Percentiles rank a stretch among this genome's conserved stretches.
phyloP scores from a whole-genome alignment of 30 jellyfish, hydroid and myxozoan species.

The Aurelia sp. region DNA sequence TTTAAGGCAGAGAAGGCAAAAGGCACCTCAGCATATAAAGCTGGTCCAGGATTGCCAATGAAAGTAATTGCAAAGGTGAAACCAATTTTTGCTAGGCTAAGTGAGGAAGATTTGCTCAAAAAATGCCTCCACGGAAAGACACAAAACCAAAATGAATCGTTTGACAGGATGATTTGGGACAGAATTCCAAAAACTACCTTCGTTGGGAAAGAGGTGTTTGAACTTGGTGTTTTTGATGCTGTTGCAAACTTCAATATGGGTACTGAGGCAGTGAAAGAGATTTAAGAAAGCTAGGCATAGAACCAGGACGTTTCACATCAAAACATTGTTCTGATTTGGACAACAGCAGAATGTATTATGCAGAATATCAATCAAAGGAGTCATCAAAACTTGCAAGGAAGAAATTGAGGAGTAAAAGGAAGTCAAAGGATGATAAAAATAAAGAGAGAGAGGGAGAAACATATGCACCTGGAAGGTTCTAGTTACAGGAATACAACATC shows the following conservation, averaged over 20 bases:
- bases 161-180: neutral
- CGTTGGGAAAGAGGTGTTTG: constrained; percentile 29
- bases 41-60: constrained; percentile 1
- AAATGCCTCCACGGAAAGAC: neutral
- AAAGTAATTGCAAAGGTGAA: neutral
- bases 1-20: neutral
- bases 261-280: no score
- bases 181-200: neutral
- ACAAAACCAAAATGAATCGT: neutral
- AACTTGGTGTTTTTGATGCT: neutral
- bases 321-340: no score
- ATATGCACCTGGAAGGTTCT: no score
- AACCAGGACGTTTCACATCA: no score
- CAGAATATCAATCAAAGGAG: neutral
- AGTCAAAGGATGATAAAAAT: no score
- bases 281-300: no score
- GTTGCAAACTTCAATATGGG: no score
- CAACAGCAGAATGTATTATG: no score
- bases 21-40: neutral
- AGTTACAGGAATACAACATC: no score
- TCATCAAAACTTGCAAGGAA: neutral
- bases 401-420: neutral
- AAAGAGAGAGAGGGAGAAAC: no score
- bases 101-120: neutral
- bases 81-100: neutral